phyloP scores from a whole-genome alignment of 2,113 vertebrate genomes.

The Labeo rohita region DNA sequence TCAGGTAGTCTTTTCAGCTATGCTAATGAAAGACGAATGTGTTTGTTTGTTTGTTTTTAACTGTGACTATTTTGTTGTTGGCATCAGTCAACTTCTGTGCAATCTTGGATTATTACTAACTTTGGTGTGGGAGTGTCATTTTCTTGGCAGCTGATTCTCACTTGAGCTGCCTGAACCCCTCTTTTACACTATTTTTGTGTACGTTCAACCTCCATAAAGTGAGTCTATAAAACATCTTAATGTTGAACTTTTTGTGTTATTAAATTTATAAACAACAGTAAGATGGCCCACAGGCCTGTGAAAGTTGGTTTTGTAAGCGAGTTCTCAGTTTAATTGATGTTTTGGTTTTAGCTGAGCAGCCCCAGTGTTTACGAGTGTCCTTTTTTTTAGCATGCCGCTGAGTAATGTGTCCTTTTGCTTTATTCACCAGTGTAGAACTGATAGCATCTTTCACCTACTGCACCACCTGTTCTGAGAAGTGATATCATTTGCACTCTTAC shows the following conservation, averaged over 20 bases:
- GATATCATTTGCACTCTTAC: conserved; percentile 4
- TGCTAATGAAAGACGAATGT: not conserved
- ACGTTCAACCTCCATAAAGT: not conserved
- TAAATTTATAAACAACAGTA: not conserved
- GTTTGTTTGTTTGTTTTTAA: not conserved
- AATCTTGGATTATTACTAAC: not conserved
- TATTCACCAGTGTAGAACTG: not conserved
- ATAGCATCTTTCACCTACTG: not conserved
- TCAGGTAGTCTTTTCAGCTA: not conserved
- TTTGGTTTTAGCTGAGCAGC: conserved; percentile 21
- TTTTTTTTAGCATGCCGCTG: conserved; percentile 20
- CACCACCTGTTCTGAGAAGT: conserved; percentile 1
- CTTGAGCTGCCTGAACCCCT: conserved; percentile 6
- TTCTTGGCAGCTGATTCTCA: not conserved
- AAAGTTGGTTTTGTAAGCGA: conserved; percentile 9
- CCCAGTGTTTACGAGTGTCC: not conserved
- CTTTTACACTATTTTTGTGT: conserved; percentile 1
- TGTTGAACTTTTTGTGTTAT: not conserved
- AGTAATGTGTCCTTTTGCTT: conserved; percentile 20
- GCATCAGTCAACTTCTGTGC: not conserved
- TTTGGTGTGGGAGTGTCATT: not conserved
- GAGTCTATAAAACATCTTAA: conserved; percentile 16
- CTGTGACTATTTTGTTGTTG: not conserved
- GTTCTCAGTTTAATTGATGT: conserved; percentile 24
- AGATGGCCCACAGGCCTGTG: not conserved